Conservation (phyloP, 2,888 invertebrate genomes). For the Dryococelus australis region DNA sequence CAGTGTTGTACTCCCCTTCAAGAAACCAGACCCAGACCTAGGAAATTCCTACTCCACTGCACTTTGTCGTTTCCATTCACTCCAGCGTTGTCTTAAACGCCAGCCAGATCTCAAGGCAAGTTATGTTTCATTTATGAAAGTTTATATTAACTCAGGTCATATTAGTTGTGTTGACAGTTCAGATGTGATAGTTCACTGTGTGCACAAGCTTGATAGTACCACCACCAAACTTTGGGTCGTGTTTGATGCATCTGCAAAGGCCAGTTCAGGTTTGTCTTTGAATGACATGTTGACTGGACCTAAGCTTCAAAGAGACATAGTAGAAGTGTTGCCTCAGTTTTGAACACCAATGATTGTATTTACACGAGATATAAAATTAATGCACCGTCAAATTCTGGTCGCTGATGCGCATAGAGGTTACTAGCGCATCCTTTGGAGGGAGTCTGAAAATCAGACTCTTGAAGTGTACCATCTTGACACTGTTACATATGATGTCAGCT, state of each 20-base stretch:
- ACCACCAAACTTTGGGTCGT: background rate
- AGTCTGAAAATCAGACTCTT: background rate
- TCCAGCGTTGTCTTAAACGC: too few relatives aligned
- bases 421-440: background rate
- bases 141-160: too few relatives aligned
- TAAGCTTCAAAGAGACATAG: background rate
- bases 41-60: too few relatives aligned
- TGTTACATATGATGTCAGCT: too few relatives aligned
- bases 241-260: background rate
- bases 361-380: background rate
- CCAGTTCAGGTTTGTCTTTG: background rate
- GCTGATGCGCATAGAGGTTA: background rate
- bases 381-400: background rate
- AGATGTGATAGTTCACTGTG: background rate
- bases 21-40: too few relatives aligned
- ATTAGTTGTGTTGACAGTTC: too few relatives aligned
- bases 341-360: background rate
- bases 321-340: background rate
- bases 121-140: too few relatives aligned
- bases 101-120: too few relatives aligned
- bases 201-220: background rate
- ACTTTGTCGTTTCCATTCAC: too few relatives aligned
- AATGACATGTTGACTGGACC: background rate
- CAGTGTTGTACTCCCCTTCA: too few relatives aligned
- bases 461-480: background rate